Evolutionary conservation across 2,888 invertebrate genomes (phyloP), one percentile per base, ranked within the genome.

Genomic region (Empis livida): DNA sequence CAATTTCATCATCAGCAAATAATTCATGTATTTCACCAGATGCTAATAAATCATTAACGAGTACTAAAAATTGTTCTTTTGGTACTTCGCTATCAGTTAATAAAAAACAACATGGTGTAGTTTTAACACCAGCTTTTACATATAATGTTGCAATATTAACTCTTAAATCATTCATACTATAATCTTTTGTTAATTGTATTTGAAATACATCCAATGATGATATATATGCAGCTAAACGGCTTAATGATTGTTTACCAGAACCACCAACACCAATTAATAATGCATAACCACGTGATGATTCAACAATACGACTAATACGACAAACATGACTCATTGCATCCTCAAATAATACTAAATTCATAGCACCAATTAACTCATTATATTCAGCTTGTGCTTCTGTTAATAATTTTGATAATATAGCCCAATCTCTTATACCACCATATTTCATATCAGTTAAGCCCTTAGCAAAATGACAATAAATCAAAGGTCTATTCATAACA

Each of bases 31-130:
- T 90, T 70, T 95, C 93, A 4, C 95, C 95, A 0, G 92, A 92
- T 0, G 94, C 92, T 46, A 96, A 72, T 71, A 95, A 75, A 64
- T 95, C 94, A 62, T 96, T 95, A 45, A 96, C 85, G 13, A 93
- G 74, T 5, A 95, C 94, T 31, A 96, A 72, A 68, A 92, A 95
- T 43, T 80, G 77, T 65, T 96, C 95, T 40, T 92, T 87, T 0
- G 91, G 83, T 0, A 95, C 63, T 68, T 95, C 94, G 1, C 91
- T 87, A 65, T 95, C 95, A 0, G 93, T 92, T 87, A 95, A 89
- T 16, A 95, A 67, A 67, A 93, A 94, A 50, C 92, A 82, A 41
- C 82, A 84, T 14, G 85, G 84, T 5, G 90, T 78, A 58, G 79
- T 83, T 67, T 93, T 94, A 38, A 93, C 63, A 0, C 93, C 95